Percentiles rank a stretch among this genome's conserved stretches.
phyloP scores from a whole-genome alignment of 2,888 invertebrate species.

The Tipula confusa region DNA sequence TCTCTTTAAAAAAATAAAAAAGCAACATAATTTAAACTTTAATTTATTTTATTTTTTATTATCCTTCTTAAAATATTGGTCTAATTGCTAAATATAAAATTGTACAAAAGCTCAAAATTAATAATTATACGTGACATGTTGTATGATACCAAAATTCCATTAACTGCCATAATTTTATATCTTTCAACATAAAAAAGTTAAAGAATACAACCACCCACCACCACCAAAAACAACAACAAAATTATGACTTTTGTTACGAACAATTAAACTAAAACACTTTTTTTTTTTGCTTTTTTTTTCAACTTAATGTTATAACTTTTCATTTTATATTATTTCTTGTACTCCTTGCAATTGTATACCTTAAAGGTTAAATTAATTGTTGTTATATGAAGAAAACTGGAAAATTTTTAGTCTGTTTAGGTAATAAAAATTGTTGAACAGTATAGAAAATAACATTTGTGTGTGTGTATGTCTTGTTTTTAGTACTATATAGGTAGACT shows the following conservation, averaged over 20 bases:
- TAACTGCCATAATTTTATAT: constrained; percentile 20
- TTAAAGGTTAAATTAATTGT: constrained; percentile 20
- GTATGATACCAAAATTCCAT: neutral
- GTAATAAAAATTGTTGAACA: constrained; percentile 5
- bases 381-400: neutral
- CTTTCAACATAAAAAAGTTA: neutral
- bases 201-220: neutral
- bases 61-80: neutral
- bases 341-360: constrained; percentile 13
- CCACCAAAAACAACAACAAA: neutral
- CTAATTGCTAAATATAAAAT: constrained; percentile 6
- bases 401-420: neutral
- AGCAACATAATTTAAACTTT: neutral
- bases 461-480: neutral
- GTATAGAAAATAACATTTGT: neutral
- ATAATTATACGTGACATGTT: constrained; percentile 25
- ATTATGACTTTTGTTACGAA: constrained; percentile 9
- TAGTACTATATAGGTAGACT: neutral
- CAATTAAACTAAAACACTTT: constrained; percentile 20
- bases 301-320: neutral
- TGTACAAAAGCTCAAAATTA: neutral
- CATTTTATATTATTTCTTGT: neutral
- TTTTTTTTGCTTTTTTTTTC: too few relatives aligned
- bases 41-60: neutral
- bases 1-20: neutral